Evolutionary conservation across 2,888 invertebrate genomes (phyloP).

Genomic region (Dioctria rufipes): DNA sequence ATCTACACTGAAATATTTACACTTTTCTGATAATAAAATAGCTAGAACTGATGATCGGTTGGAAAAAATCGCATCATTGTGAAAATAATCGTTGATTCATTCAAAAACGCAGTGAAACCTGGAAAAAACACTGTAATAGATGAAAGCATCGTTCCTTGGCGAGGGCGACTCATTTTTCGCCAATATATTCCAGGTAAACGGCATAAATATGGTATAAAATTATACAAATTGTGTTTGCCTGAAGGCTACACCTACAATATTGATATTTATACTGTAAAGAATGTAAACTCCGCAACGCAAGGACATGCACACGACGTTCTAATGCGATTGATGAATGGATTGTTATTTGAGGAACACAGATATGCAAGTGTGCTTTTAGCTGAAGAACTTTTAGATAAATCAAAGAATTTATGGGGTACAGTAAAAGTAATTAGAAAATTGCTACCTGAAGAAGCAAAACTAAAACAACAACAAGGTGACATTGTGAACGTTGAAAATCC

Average conservation of each 20-base stretch:
- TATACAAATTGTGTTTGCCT: conserved; percentile 52
- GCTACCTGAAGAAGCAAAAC: no score
- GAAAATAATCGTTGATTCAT: not conserved
- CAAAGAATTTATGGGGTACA: no score
- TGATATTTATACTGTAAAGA: conserved; percentile 2
- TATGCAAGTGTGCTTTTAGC: no score
- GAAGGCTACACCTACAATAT: conserved; percentile 34
- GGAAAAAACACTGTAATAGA: conserved; percentile 64
- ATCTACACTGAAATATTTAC: not conserved
- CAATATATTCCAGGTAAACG: conserved; percentile 64
- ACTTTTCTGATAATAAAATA: no score
- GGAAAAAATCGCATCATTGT: conserved; percentile 35
- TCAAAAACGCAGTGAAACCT: conserved; percentile 45
- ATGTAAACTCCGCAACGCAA: not conserved
- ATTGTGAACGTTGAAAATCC: no score
- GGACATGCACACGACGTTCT: conserved; percentile 57
- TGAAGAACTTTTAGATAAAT: no score
- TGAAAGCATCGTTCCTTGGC: conserved; percentile 65
- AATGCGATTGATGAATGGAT: not conserved
- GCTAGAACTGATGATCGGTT: conserved; percentile 53
- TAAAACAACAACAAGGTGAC: no score
- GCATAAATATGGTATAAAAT: conserved; percentile 46
- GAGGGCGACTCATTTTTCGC: conserved; percentile 63
- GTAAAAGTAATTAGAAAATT: no score
- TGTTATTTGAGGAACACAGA: no score